Percentiles rank a stretch among this genome's conserved stretches.
Conservation (phyloP, 2,888 invertebrate species). For the Colletes collaris region DNA sequence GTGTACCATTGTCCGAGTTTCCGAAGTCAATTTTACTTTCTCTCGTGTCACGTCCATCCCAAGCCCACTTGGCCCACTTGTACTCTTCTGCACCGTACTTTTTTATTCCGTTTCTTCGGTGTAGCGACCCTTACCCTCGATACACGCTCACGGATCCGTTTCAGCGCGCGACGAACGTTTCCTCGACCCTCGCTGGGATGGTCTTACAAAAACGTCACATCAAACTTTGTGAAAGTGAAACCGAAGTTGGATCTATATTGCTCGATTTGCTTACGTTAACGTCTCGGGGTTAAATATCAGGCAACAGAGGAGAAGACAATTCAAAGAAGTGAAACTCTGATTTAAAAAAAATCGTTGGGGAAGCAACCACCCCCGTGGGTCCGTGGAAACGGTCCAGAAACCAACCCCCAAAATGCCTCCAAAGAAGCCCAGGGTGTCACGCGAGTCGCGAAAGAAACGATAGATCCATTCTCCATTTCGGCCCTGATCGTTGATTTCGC, state of each 20-base stretch:
- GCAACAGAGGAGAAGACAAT: too few species aligned
- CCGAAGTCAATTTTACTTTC: constrained; percentile 48
- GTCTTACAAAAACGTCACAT: constrained; percentile 21
- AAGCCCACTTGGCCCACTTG: constrained; percentile 24
- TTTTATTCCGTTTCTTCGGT: constrained; percentile 19
- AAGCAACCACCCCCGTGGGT: not conserved
- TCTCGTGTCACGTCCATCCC: constrained; percentile 52
- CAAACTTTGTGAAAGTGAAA: too few species aligned
- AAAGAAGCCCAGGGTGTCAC: too few species aligned
- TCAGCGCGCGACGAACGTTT: not conserved
- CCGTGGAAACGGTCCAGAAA: not conserved
- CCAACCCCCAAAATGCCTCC: not conserved
- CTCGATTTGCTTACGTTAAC: too few species aligned
- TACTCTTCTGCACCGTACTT: constrained; percentile 5
- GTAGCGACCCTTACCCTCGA: not conserved
- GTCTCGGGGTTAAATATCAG: too few species aligned
- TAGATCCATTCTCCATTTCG: too few species aligned
- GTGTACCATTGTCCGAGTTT: constrained; percentile 50
- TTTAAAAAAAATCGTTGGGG: too few species aligned
- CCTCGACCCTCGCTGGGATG: constrained; percentile 6
- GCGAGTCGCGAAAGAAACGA: too few species aligned
- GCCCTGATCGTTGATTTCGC: not conserved
- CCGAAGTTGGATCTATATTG: too few species aligned
- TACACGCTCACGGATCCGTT: constrained; percentile 1
- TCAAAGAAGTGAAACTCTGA: too few species aligned